Percentiles rank a stretch among this genome's conserved stretches.
Evolutionary conservation across 2,888 invertebrate genomes (phyloP).

Genomic region (Rhagonycha lutea): DNA sequence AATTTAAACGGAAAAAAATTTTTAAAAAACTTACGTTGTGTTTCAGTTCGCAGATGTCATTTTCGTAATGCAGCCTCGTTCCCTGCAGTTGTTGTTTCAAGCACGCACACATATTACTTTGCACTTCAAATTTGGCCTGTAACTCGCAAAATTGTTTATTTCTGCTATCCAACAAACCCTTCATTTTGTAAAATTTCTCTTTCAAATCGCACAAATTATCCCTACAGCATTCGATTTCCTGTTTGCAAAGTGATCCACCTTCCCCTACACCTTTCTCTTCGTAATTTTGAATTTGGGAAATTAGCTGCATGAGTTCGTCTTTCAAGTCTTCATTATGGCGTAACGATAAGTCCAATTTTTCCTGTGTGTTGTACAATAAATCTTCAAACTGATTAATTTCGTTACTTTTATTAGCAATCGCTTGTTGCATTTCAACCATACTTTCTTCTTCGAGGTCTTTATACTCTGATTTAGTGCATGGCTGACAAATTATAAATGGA

Average conservation of each 20-base stretch:
- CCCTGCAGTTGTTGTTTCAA: constrained; percentile 42
- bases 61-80: constrained; percentile 38
- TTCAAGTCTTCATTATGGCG: constrained; percentile 11
- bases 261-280: not conserved
- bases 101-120: constrained; percentile 37
- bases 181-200: constrained; percentile 39
- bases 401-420: constrained; percentile 41
- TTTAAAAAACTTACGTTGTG: constrained; percentile 37
- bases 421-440: constrained; percentile 44
- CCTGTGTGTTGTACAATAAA: constrained; percentile 1
- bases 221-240: constrained; percentile 23
- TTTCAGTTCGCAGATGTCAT: constrained; percentile 42
- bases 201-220: constrained; percentile 30
- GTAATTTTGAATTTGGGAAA: constrained; percentile 19
- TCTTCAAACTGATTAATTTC: constrained; percentile 11
- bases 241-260: constrained; percentile 28
- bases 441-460: constrained; percentile 32
- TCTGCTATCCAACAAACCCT: constrained; percentile 39
- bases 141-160: constrained; percentile 38
- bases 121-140: constrained; percentile 42
- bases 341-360: constrained; percentile 7
- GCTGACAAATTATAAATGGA: not conserved
- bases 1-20: not conserved
- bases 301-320: constrained; percentile 1
- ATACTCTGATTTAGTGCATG: constrained; percentile 24